Evolutionary conservation across 64 coral and sea anemone species (phyloP), one percentile per base, ranked within the genome.

Genomic region (Pocillopora damicornis): DNA sequence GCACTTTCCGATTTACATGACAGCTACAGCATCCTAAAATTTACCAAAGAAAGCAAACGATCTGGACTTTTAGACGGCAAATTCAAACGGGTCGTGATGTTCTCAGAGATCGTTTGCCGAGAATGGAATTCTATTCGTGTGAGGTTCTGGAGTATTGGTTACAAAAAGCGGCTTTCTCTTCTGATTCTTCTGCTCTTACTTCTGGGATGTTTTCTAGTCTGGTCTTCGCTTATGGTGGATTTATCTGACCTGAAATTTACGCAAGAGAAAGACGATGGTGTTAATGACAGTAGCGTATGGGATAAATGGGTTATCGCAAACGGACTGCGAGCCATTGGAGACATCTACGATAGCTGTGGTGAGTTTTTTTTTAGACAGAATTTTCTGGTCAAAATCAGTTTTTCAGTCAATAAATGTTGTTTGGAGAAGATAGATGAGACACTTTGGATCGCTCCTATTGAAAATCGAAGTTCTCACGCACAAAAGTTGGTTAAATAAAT

Each of bases 291-390:
- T 61, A 77, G 63, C 18, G 9, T 35, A 62, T 92, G 90, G 90
- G 90, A 92, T 60, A 79, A 73, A 42, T 92, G 90, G 90, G 59
- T 77, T 23, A 25, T 1, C 11, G 61, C 79, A 4, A 76, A 69
- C 11, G 83, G 76, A 4, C 77, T 87, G 2, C 15, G 77, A n/a
- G 56, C 90, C 2, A 87, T 92, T 59, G 90, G 90, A 80, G 90
- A 92, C 26, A 86, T 87, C 17, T 92, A 58, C 18, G 90, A 92
- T 38, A 26, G 57, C n/a, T 92, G 90, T 57, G 90, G 90, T 92
- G 76, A 77, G 90, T 77, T 57, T 22, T 5, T 15, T 11, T 38
- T 83, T 22, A 61, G 65, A 2, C 18, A 68, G 10, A 16, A 17
- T 71, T 7, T 18, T 15, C 42, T 51, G 42, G 42, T 51, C 42